These are phyloP conservation scores for Siderastrea radians DNA, from an alignment of 92 coral and sea anemone genomes.

Conservation along the genomic window DNA sequence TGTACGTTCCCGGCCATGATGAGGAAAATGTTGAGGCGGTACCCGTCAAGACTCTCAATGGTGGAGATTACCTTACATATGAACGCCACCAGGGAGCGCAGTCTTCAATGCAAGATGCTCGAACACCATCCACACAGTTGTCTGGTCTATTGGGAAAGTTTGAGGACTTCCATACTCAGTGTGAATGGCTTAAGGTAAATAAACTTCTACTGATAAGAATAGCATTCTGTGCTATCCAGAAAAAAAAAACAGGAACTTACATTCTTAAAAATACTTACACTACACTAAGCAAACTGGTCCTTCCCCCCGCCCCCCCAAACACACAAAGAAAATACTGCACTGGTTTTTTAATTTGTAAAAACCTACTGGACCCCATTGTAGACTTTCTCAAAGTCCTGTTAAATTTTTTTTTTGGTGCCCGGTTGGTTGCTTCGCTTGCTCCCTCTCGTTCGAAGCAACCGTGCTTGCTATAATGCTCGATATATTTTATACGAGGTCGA, in stretches of 20 bases:
- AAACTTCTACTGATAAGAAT: background rate
- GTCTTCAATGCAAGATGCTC: slow-evolving; percentile 73
- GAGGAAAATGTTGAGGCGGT: background rate
- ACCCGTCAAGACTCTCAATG: slow-evolving; percentile 46
- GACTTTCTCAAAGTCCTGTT: too few relatives aligned
- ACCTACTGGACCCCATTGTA: too few relatives aligned
- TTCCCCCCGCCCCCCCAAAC: too few relatives aligned
- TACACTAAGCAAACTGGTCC: too few relatives aligned
- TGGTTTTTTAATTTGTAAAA: too few relatives aligned
- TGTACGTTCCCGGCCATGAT: slow-evolving; percentile 65
- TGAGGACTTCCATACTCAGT: slow-evolving; percentile 65
- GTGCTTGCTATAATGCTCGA: too few relatives aligned
- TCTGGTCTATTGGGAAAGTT: slow-evolving; percentile 53
- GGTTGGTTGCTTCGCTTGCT: too few relatives aligned
- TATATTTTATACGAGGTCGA: too few relatives aligned
- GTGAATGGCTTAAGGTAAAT: slow-evolving; percentile 63
- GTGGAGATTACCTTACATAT: slow-evolving; percentile 67
- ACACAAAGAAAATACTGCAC: too few relatives aligned
- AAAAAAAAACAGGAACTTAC: background rate
- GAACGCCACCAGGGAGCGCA: slow-evolving; percentile 69
- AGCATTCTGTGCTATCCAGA: background rate
- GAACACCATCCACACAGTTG: slow-evolving; percentile 62
- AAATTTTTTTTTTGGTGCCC: too few relatives aligned
- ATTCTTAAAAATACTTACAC: too few relatives aligned
- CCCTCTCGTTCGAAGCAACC: too few relatives aligned